Evolutionary conservation across 2,888 invertebrate genomes (phyloP), one percentile per base, ranked within the genome.

Genomic region (Epinotia demarniana): DNA sequence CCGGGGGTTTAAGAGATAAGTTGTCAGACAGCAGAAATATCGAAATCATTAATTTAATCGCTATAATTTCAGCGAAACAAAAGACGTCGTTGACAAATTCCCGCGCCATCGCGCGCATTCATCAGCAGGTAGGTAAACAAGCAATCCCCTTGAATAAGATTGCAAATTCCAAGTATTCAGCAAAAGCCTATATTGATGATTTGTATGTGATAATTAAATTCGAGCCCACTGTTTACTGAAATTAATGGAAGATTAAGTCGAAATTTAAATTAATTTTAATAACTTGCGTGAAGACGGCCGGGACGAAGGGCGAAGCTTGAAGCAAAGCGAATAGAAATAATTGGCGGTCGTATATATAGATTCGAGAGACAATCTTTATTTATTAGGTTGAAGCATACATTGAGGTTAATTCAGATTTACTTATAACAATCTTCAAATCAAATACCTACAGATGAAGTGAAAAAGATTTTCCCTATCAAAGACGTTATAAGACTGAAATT

Each of bases 61-160:
- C 87, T 89, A 90, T 91, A 91, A 91, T 90, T 88, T 86, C 84
- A 84, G 85, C 86, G 87, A 88, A 90, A 92, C 92, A 92, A 91
- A 90, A 88, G 85, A 85, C 82, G 82, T 84, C 80, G 85, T 88
- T 92, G 92, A 92, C 89, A 90, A 91, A 92, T 92, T 87, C 84
- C 85, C 86, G 85, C 84, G 85, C 84, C 85, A 85, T 86, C 80
- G 81, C 81, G 76, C 79, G 86, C 89, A 88, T 89, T 90, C 88
- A 85, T 88, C 46, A 71, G 27, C 70, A 75, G 72, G 75, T 75
- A 72, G 72, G 75, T 75, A 72, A 72, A 67, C 75, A 72, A 19
- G 60, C 53, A 66, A 3, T 13, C 33, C n/a, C 49, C 63, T 70
- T 74, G 70, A 64, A 74, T 71, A 66, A 55, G 43, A 75, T 72